phyloP scores from a whole-genome alignment of 2,888 invertebrate genomes.

The Drosophila buzzatii region DNA sequence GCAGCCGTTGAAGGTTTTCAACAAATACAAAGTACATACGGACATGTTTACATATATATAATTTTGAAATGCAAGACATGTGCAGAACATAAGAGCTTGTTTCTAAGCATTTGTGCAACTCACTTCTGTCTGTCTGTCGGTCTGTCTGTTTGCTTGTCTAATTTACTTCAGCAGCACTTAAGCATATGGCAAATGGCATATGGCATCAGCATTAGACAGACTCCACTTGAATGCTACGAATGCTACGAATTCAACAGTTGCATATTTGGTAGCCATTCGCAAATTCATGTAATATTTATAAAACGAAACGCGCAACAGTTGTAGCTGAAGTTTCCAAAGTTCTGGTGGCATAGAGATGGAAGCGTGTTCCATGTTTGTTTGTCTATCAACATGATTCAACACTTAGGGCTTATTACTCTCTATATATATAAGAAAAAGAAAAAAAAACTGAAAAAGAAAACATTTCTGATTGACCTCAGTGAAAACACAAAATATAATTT shows the following conservation, averaged over 20 bases:
- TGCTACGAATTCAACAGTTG: conserved; percentile 20
- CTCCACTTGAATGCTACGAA: conserved; percentile 4
- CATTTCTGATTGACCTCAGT: background rate
- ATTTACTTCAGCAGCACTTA: conserved; percentile 30
- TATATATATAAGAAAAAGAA: background rate
- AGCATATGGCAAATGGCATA: conserved; percentile 11
- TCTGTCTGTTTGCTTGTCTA: background rate
- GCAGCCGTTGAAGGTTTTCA: background rate
- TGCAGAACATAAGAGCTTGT: conserved; percentile 4
- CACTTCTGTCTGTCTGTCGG: background rate
- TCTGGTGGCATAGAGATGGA: conserved; percentile 5
- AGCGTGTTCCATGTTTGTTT: background rate
- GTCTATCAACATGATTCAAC: background rate
- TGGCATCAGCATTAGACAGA: background rate
- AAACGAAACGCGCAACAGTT: conserved; percentile 6
- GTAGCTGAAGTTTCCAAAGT: background rate
- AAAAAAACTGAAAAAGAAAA: background rate
- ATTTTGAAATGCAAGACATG: conserved; percentile 36
- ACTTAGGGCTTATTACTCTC: background rate
- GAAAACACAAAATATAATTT: background rate
- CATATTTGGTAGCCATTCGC: conserved; percentile 16
- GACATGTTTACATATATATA: background rate
- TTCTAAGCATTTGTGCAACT: conserved; percentile 22
- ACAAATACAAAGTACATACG: background rate
- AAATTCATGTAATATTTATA: conserved; percentile 29